These are phyloP conservation scores for Crossoptilon crossoptilon DNA, from an alignment of 2,797 vertebrate genomes.

Conservation along the genomic window DNA sequence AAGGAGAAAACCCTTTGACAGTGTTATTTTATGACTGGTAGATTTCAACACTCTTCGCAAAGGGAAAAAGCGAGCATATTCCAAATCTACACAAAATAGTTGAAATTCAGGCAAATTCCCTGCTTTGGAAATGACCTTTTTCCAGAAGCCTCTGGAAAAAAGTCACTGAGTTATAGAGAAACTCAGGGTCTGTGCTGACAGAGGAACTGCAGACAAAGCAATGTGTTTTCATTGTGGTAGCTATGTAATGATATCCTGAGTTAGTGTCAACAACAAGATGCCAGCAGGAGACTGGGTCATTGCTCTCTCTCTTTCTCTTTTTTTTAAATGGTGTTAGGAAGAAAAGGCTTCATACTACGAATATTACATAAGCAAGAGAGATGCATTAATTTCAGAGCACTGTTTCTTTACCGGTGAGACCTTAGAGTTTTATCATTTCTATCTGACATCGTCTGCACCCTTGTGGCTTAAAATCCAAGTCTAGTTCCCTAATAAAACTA, in stretches of 20 bases:
- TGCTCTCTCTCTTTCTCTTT: not conserved
- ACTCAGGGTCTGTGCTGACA: not conserved
- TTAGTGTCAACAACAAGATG: not conserved
- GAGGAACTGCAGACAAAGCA: not conserved
- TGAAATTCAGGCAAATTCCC: not conserved
- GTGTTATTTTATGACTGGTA: not conserved
- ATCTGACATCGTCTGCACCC: not conserved
- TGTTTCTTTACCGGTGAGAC: not conserved
- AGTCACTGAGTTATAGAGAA: not conserved
- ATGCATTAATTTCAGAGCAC: not conserved
- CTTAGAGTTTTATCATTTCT: conserved; percentile 18
- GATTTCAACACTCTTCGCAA: conserved; percentile 4
- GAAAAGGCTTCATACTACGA: not conserved
- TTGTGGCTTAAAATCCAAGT: not conserved
- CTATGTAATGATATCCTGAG: not conserved
- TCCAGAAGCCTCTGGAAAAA: not conserved
- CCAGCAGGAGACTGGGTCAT: not conserved
- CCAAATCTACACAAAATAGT: not conserved
- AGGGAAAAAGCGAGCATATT: not conserved
- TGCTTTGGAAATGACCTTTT: not conserved
- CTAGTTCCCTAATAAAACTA: not conserved
- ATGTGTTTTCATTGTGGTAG: not conserved
- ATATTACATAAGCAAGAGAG: not conserved
- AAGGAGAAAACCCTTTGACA: not conserved
- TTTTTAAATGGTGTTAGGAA: not conserved